Base-by-base conservation (phyloP, 2,113 vertebrate genomes). In the Grammomys surdaster region DNA sequence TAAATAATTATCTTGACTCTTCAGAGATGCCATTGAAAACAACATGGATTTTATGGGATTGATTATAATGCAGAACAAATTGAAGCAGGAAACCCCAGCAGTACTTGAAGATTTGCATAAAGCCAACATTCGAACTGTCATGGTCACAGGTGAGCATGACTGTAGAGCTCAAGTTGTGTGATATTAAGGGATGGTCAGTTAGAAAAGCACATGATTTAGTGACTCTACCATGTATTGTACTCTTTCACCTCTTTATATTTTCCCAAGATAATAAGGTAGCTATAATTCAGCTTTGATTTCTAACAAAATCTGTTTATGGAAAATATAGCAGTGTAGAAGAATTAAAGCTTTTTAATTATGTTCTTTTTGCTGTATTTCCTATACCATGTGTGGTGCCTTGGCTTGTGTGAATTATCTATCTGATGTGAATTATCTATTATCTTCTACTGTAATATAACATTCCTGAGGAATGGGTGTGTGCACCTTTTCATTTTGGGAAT, bases 31-130 rank as follows among this genome's bases (percentile, higher is more conserved):
- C 97, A 99, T 99, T 88, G 99, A 99, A 98, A 98, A 98, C 96
- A 99, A 99, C 98, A 99, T 99, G 99, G 99, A 99, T 94, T 99
- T 99, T 98, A 98, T 99, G 98, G 99, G 99, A 95, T 98, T 99
- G 95, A 99, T 99, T 97, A 98, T 99, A 98, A 99, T 99, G 99
- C 99, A 99, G 98, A 99, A 99, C 98, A 99, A 99, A 94, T 98
- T 99, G 95, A 99, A 99, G 97, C 97, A 98, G 95, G 99, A 99
- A 98, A 99, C 99, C 19, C 99, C 99, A 56, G 98, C 96, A 13
- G 99, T 99, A 69, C 99, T 99, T 97, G 98, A 99, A 97, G 99
- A 99, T 97, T 99, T 99, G 95, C 98, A 98, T 97, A 98, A 97
- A 97, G 99, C 99, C 98, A 99, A 99, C 98, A 99, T 99, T 97